Percentiles rank a stretch among this genome's conserved stretches.
Conservation (phyloP, 2,888 invertebrate genomes). For the Sesia bembeciformis region DNA sequence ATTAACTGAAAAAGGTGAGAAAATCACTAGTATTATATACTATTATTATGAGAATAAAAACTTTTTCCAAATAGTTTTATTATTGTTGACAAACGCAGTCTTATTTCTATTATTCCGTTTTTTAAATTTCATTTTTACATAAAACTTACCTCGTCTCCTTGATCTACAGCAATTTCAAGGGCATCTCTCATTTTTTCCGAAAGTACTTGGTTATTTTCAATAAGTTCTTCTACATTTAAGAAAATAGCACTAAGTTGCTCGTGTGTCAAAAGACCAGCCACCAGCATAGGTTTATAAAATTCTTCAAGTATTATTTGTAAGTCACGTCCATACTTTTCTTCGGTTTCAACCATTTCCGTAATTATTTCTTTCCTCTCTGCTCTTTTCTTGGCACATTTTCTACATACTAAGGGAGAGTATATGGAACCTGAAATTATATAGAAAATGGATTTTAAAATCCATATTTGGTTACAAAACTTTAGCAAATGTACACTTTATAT, state of each 20-base stretch:
- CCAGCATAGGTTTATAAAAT: constrained; percentile 93
- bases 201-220: constrained; percentile 89
- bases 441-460: constrained; percentile 1
- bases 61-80: too few species aligned
- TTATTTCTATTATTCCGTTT: too few species aligned
- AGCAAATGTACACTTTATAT: constrained; percentile 1
- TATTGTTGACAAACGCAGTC: too few species aligned
- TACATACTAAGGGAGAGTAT: constrained; percentile 87
- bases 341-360: constrained; percentile 95
- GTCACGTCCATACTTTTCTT: constrained; percentile 95
- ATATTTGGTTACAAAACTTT: not conserved
- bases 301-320: constrained; percentile 94
- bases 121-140: not conserved
- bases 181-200: constrained; percentile 90
- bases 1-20: too few species aligned
- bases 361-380: constrained; percentile 95
- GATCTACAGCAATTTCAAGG: constrained; percentile 88
- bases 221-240: constrained; percentile 92
- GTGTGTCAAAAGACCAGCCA: constrained; percentile 91
- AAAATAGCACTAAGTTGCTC: constrained; percentile 95
- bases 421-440: constrained; percentile 71
- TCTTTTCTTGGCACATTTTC: constrained; percentile 90
- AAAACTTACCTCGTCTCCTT: constrained; percentile 78
- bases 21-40: too few species aligned
- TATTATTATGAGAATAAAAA: too few species aligned